Evolutionary conservation across 2,888 invertebrate genomes (phyloP).

Genomic region (Napeogenes sylphis): DNA sequence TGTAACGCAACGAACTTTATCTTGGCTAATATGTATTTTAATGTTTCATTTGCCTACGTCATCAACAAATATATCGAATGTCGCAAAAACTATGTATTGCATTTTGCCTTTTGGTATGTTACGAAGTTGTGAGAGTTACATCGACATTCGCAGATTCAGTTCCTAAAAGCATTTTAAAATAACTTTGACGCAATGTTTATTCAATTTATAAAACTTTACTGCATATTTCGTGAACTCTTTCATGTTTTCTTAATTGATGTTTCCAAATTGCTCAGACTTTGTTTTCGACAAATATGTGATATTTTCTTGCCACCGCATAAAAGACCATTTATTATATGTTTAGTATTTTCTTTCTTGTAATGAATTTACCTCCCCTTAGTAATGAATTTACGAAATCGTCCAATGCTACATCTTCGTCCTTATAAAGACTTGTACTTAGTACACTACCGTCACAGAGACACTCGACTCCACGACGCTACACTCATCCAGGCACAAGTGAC

Average conservation of each 20-base stretch:
- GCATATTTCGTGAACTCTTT: too few species aligned
- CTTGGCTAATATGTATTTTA: neutral
- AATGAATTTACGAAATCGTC: conserved; percentile 65
- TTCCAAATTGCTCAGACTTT: conserved; percentile 40
- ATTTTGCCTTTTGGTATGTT: neutral
- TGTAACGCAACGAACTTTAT: conserved; percentile 11
- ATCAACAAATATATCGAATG: too few species aligned
- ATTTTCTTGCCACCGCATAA: conserved; percentile 68
- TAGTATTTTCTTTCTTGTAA: conserved; percentile 51
- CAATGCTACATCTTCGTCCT: conserved; percentile 76
- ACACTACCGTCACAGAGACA: conserved; percentile 56
- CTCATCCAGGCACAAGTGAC: conserved; percentile 44
- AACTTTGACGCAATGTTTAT: neutral
- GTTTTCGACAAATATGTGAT: conserved; percentile 64
- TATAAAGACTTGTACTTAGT: conserved; percentile 75
- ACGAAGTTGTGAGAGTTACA: conserved; percentile 22
- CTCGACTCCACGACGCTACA: conserved; percentile 39
- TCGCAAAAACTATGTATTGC: too few species aligned
- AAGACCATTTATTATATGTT: conserved; percentile 43
- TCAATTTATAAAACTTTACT: too few species aligned
- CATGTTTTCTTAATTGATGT: neutral
- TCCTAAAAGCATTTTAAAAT: conserved; percentile 29
- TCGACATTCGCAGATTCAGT: conserved; percentile 23
- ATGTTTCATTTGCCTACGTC: too few species aligned
- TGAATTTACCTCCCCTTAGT: conserved; percentile 50